A percentile compares a stretch with the other conserved stretches of the same genome.
These are phyloP conservation scores for Bhutanitis thaidina DNA, from an alignment of 2,888 invertebrate genomes.

Conservation along the genomic window DNA sequence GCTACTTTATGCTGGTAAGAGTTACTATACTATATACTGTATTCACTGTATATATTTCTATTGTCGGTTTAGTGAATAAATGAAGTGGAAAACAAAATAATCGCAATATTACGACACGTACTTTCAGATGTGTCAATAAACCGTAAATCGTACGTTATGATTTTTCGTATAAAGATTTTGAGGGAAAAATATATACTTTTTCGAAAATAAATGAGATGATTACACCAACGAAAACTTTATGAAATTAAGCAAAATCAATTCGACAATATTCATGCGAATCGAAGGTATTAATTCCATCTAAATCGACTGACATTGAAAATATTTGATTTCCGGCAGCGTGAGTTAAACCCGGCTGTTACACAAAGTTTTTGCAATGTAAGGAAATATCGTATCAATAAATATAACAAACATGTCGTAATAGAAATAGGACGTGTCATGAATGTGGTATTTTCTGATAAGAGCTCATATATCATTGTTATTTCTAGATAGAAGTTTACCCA, in stretches of 20 bases:
- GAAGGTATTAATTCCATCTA: conserved; percentile 16
- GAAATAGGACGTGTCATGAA: background rate
- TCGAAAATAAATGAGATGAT: too few species aligned
- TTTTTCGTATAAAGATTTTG: too few species aligned
- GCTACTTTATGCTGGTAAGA: too few species aligned
- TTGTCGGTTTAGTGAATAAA: too few species aligned
- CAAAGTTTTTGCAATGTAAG: conserved; percentile 12
- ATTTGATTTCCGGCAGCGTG: conserved; percentile 18
- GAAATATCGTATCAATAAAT: conserved; percentile 17
- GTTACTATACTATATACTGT: too few species aligned
- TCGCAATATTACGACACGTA: too few species aligned
- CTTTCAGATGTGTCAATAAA: background rate
- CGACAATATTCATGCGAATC: conserved; percentile 1
- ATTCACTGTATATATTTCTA: too few species aligned
- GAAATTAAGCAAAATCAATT: background rate
- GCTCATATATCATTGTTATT: background rate
- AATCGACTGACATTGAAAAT: conserved; percentile 19
- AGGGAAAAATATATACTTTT: too few species aligned
- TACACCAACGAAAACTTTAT: background rate
- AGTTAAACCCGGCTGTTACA: conserved; percentile 12
- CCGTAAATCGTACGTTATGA: too few species aligned
- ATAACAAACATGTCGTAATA: conserved; percentile 13
- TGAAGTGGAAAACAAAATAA: too few species aligned
- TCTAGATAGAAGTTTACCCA: too few species aligned
- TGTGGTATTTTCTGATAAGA: background rate